Conservation (phyloP, 2,797 vertebrate species). For the Helarctos malayanus region DNA sequence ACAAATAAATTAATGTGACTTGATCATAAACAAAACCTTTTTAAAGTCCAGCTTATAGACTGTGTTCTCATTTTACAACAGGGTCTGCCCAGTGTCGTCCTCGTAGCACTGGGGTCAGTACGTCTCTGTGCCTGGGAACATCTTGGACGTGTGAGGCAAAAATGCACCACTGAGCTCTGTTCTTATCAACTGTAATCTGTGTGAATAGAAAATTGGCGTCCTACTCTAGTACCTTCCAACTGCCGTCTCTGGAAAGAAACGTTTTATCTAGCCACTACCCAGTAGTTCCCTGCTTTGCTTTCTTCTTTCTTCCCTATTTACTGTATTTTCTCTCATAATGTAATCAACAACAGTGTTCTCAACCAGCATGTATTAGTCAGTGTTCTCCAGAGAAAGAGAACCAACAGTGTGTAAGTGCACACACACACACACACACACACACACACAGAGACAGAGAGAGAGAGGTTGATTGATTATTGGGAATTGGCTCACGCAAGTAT, state of each 20-base stretch:
- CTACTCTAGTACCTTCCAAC: background rate
- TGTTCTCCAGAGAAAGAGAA: constrained; percentile 5
- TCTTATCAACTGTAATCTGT: background rate
- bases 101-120: constrained; percentile 49
- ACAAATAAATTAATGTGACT: constrained; percentile 58
- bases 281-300: constrained; percentile 53
- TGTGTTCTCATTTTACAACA: constrained; percentile 67
- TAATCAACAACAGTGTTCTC: background rate
- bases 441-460: too few relatives aligned
- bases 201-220: background rate
- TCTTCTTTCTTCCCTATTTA: background rate
- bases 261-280: background rate
- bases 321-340: background rate
- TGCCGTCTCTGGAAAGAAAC: constrained; percentile 45
- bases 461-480: background rate
- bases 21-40: constrained; percentile 7
- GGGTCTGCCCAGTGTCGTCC: constrained; percentile 22
- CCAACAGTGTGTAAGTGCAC: background rate
- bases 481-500: background rate
- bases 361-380: background rate
- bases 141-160: constrained; percentile 24
- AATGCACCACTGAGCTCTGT: background rate
- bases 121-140: background rate
- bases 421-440: too few relatives aligned
- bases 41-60: constrained; percentile 28